Evolutionary conservation across 2,797 vertebrate genomes (phyloP).

Genomic region (Ptychobarbus kaznakovi): DNA sequence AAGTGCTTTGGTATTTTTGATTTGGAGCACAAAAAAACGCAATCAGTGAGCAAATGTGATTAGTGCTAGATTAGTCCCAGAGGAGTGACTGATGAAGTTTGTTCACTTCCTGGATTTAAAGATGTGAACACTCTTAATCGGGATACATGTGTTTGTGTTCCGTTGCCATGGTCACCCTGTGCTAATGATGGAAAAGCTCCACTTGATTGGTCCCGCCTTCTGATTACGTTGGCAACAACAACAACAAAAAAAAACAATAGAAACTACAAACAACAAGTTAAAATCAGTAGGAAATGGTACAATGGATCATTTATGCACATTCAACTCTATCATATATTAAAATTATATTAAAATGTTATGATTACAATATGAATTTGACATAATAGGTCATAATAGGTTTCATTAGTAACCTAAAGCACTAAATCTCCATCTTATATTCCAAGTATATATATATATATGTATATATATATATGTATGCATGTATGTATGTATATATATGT

Average conservation of each 20-base stretch:
- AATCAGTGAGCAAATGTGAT: not conserved
- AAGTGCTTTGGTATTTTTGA: not conserved
- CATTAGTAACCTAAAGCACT: not conserved
- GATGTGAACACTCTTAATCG: conserved; percentile 26
- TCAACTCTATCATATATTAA: not conserved
- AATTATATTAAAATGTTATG: not conserved
- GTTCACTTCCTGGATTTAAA: conserved; percentile 38
- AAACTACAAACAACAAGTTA: not conserved
- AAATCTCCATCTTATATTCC: not conserved
- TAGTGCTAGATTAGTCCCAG: not conserved
- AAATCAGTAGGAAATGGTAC: not conserved
- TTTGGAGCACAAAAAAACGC: not conserved
- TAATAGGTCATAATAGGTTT: not conserved
- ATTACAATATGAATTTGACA: not conserved
- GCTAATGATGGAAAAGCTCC: conserved; percentile 5
- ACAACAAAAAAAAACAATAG: not conserved
- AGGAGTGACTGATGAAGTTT: conserved; percentile 21
- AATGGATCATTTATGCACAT: not conserved
- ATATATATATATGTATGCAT: no score
- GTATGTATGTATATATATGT: fast-evolving
- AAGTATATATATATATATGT: no score
- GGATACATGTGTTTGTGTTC: not conserved
- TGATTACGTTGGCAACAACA: not conserved
- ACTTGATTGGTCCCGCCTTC: not conserved
- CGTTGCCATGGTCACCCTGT: not conserved